phyloP scores from a whole-genome alignment of 2,113 vertebrate species.

The Sinocyclocheilus anophthalmus region DNA sequence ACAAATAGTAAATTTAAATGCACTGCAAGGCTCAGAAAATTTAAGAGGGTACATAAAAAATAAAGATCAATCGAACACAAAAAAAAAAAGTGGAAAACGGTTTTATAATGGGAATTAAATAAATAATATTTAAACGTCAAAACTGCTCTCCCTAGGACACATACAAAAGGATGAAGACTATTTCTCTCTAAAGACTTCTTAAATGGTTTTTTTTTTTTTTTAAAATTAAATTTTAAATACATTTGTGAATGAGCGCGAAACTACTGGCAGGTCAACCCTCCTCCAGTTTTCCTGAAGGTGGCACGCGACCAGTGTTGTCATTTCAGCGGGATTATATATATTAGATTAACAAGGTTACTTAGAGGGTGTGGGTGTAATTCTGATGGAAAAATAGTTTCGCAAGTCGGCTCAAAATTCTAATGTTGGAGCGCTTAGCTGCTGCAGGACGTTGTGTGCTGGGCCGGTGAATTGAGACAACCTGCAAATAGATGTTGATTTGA shows the following conservation, averaged over 20 bases:
- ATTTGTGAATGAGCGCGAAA: too few species aligned
- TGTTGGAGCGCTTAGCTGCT: conserved; percentile 25
- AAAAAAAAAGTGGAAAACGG: background rate
- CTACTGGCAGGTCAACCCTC: conserved; percentile 35
- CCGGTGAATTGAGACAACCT: background rate
- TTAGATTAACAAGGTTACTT: conserved; percentile 50
- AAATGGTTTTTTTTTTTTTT: too few species aligned
- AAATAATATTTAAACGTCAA: background rate
- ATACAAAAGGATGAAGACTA: background rate
- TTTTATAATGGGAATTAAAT: too few species aligned
- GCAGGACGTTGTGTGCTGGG: background rate
- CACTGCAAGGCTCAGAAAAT: background rate
- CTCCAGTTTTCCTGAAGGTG: conserved; percentile 29
- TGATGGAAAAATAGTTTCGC: conserved; percentile 47
- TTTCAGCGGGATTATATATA: conserved; percentile 41
- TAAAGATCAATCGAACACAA: background rate
- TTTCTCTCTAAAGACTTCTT: conserved; percentile 33
- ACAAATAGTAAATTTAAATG: too few species aligned
- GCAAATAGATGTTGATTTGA: background rate
- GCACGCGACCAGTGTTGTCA: conserved; percentile 37
- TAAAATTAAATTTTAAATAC: too few species aligned
- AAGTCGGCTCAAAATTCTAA: conserved; percentile 20
- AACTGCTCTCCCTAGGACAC: background rate
- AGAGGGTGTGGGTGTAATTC: too few species aligned
- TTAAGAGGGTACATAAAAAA: too few species aligned